A percentile compares a stretch with the other conserved stretches of the same genome.
Conservation (phyloP, 92 coral and sea anemone genomes). For the Parazoanthus atlanticus region DNA sequence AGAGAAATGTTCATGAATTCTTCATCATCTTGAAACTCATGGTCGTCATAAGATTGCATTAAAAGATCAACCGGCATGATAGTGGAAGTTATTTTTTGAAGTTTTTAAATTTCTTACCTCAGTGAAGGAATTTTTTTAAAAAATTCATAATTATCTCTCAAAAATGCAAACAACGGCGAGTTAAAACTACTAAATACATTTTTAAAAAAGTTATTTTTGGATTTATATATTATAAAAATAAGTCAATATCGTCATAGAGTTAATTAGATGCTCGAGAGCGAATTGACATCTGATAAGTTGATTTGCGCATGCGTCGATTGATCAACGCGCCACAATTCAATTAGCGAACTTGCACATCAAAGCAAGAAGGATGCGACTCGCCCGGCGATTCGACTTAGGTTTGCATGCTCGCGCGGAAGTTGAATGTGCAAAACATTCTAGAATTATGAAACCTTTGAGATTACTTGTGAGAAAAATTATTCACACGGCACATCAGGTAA, state of each 20-base stretch:
- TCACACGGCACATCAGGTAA: background rate
- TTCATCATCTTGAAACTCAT: slow-evolving; percentile 21
- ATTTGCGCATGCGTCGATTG: slow-evolving; percentile 31
- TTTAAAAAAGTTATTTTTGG: background rate
- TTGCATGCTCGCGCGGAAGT: background rate
- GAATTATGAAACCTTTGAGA: background rate
- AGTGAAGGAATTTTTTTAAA: background rate
- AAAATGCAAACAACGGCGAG: background rate
- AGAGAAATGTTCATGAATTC: background rate
- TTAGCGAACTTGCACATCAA: background rate
- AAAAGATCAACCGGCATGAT: slow-evolving; percentile 29
- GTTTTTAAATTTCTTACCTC: background rate
- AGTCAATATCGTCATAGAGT: slow-evolving; percentile 39
- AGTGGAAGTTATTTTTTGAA: background rate
- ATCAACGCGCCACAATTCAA: slow-evolving; percentile 35
- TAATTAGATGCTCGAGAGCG: background rate
- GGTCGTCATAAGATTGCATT: slow-evolving; percentile 9
- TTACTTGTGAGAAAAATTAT: background rate
- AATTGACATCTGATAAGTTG: background rate
- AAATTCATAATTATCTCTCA: background rate
- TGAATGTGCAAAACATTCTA: slow-evolving; percentile 5
- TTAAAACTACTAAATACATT: background rate
- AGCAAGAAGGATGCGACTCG: background rate
- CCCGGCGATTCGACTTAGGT: background rate
- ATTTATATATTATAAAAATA: background rate